phyloP scores from a whole-genome alignment of 2,113 vertebrate genomes.

The Pongo pygmaeus region DNA sequence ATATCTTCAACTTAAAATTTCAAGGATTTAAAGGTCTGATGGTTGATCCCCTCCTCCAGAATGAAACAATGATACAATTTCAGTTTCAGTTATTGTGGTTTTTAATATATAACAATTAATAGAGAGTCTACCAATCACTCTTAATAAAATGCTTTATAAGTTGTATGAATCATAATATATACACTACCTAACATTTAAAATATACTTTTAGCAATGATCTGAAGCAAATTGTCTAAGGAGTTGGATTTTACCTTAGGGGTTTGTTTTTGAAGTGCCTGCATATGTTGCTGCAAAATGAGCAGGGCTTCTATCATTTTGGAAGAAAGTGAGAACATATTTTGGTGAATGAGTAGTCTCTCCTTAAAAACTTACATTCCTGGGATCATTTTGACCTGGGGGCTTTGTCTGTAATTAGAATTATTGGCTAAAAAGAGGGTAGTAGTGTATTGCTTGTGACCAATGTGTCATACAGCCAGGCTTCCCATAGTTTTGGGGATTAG shows the following conservation, averaged over 20 bases:
- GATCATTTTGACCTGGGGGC: background rate
- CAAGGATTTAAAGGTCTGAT: background rate
- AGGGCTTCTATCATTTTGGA: background rate
- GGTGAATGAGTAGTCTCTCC: background rate
- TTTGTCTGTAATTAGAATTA: background rate
- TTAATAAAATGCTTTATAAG: background rate
- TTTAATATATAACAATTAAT: background rate
- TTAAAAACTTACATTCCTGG: background rate
- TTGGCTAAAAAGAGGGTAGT: background rate
- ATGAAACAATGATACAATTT: background rate
- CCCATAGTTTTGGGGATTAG: background rate
- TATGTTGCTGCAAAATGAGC: background rate
- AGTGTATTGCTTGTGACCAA: background rate
- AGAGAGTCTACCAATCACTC: background rate
- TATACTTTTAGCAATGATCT: background rate
- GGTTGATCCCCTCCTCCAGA: background rate
- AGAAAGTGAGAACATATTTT: background rate
- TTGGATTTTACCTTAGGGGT: background rate
- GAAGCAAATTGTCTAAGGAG: background rate
- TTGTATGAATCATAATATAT: background rate
- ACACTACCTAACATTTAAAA: background rate
- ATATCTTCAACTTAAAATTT: background rate
- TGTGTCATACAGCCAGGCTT: background rate
- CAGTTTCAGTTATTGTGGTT: background rate
- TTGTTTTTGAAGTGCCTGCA: background rate